phyloP scores from a whole-genome alignment of 2,888 invertebrate species.

The Laothoe populi region DNA sequence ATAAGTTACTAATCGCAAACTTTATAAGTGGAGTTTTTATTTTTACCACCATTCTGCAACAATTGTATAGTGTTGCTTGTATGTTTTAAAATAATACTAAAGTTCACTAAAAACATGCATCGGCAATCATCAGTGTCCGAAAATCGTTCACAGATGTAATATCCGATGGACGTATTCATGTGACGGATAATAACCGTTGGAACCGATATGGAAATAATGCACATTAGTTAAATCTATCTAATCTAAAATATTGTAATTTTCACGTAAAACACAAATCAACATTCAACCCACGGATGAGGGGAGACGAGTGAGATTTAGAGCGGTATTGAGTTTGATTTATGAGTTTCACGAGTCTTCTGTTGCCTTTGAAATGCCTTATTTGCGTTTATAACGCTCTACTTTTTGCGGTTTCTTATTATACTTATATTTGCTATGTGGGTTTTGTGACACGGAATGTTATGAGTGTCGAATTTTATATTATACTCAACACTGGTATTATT shows the following conservation, averaged over 20 bases:
- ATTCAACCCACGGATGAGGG: constrained; percentile 26
- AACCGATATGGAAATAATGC: no score
- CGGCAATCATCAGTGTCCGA: no score
- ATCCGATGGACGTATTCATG: no score
- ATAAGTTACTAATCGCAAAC: no score
- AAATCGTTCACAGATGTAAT: no score
- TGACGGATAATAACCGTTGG: no score
- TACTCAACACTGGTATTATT: background rate
- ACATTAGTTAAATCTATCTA: background rate
- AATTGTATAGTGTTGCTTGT: no score
- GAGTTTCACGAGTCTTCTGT: constrained; percentile 67
- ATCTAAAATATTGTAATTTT: constrained; percentile 9
- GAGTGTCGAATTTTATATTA: background rate
- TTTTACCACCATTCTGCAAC: no score
- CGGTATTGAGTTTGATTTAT: constrained; percentile 79
- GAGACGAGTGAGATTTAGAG: constrained; percentile 38
- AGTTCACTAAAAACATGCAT: no score
- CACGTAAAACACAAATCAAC: constrained; percentile 21
- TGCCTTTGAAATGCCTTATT: constrained; percentile 59
- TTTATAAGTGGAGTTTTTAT: no score
- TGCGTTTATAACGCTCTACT: constrained; percentile 52
- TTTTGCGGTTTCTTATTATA: constrained; percentile 25
- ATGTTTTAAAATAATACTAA: no score
- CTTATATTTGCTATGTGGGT: background rate
- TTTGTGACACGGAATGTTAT: background rate